A percentile compares a stretch with the other conserved stretches of the same genome.
These are phyloP conservation scores for Carcinoscorpius rotundicauda DNA, from an alignment of 1,140 invertebrate genomes.

Conservation along the genomic window DNA sequence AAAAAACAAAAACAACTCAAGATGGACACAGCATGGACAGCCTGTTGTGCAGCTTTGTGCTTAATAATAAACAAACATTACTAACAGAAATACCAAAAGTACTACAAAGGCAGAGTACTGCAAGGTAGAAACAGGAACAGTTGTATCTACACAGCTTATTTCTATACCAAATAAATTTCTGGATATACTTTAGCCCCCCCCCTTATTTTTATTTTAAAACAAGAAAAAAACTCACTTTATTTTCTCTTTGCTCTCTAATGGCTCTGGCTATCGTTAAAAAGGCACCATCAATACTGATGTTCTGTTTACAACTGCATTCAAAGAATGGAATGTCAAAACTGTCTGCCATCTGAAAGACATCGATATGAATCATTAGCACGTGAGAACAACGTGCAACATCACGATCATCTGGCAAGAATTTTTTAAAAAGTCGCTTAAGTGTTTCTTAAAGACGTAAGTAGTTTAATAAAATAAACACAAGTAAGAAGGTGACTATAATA, in stretches of 20 bases:
- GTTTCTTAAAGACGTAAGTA: too few relatives aligned
- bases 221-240: conserved; percentile 43
- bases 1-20: too few relatives aligned
- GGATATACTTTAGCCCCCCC: too few relatives aligned
- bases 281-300: conserved; percentile 78
- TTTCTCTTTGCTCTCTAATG: conserved; percentile 63
- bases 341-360: conserved; percentile 58
- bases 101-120: background rate
- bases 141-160: background rate
- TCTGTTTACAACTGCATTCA: conserved; percentile 80
- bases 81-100: background rate
- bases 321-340: conserved; percentile 85
- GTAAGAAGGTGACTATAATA: too few relatives aligned
- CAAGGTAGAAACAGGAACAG: conserved; percentile 4
- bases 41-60: too few relatives aligned
- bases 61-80: background rate
- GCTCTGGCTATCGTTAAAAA: conserved; percentile 66
- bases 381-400: too few relatives aligned
- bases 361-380: too few relatives aligned
- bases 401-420: too few relatives aligned
- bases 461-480: too few relatives aligned
- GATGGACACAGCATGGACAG: too few relatives aligned
- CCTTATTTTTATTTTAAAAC: background rate
- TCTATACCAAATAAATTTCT: too few relatives aligned
- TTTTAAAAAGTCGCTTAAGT: too few relatives aligned